Evolutionary conservation across 1,140 invertebrate genomes (phyloP), one percentile per base, ranked within the genome.

Genomic region (Diabrotica virgifera): DNA sequence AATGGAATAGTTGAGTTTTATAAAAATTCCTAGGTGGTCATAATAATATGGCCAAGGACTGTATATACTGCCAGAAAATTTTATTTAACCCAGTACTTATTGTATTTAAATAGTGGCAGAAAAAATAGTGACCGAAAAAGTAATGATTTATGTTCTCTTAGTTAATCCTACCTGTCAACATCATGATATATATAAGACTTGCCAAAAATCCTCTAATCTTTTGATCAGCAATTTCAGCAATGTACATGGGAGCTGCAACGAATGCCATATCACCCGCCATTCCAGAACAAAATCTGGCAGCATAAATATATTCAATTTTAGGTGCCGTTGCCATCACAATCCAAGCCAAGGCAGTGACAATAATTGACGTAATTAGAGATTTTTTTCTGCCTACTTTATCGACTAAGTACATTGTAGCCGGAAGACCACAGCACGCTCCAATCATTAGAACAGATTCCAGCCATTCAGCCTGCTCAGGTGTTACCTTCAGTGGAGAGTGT

Each of bases 311-410:
- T 72, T 77, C 77, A 0, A 83, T 74, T 11, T 67, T 72, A 2
- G 67, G 69, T 6, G 83, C 77, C 40, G 82, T 70, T 6, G 82
- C 75, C 35, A 90, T 87, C 0, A 86, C 62, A 0, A 79, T 36
- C 87, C 88, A 91, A 5, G 87, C 86, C 3, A 85, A 0, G 0
- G 87, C 62, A 70, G 87, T 90, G 0, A 86, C 86, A 1, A 82
- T 40, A 0, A 84, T 78, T 0, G 86, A 78, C 3, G 59, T 7
- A 88, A 74, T 10, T 89, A 82, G 0, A 5, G 86, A 82, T 24
- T 74, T 74, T 73, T 87, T 89, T 4, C 90, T 76, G 0, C 90
- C 90, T 38, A 86, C 70, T 70, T 80, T 83, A 70, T 90, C 87
- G 2, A 89, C 82, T 7, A 84, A 65, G 58, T 63, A 75, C 24